Base-by-base conservation (phyloP, 2,888 invertebrate genomes). In the Diloba caeruleocephala region DNA sequence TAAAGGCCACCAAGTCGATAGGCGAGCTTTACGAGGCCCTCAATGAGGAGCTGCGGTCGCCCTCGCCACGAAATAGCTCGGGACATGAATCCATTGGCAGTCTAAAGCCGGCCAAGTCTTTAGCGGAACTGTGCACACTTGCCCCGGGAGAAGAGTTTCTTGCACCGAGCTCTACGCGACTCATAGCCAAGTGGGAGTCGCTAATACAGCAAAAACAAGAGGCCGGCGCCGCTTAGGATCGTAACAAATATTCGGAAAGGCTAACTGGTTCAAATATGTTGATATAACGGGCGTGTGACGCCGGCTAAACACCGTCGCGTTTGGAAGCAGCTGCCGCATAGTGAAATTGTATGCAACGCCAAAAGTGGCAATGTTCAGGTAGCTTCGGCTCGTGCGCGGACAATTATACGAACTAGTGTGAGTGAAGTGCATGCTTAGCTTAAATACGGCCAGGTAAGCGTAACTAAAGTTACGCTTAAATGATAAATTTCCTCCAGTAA, bases 151-250 rank as follows among this genome's bases (percentile, higher is more conserved):
- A 96, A 77, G 94, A 94, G 76, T 92, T 92, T 71, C 92, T 94
- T 13, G 95, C 96, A 39, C 96, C 96, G 9, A 96, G 96, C 76
- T 96, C 96, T 32, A 95, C 95, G 58, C 90, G 95, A 33, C 93
- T 97, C 59, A 97, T 97, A 76, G 96, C 96, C 67, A 96, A 96
- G 85, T 97, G 97, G 96, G 97, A 97, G 87, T 96, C 95, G 57
- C 93, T 97, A 70, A 97, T 97, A 68, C 95, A 95, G 73, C 94
- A 95, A 82, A 94, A 94, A 78, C 94, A 93, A 63, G 94, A 95
- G 71, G 92, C 94, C 17, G 93, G 94, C 23, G 94, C 94, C 37
- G 94, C 93, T 71, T 93, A 92, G 71, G 55, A 45, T 57, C 49
- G 46, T 55, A 39, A 53, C 13, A 43, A 59, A 43, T 49, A 49